phyloP scores from a whole-genome alignment of 2,113 vertebrate species.

The Nyctereutes procyonoides region DNA sequence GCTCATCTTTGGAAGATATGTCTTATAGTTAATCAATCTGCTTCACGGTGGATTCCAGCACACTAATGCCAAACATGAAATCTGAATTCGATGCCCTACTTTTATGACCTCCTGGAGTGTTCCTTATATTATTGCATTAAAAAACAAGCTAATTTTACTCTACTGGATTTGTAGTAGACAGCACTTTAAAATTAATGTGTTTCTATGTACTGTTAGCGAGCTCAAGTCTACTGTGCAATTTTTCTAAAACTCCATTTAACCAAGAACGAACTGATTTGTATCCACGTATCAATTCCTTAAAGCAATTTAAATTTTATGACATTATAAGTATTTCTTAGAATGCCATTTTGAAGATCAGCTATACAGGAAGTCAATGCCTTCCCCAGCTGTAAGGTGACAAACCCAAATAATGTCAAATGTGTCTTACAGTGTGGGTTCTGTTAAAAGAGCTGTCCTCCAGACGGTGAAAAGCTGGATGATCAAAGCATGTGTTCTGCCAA shows the following conservation, averaged over 20 bases:
- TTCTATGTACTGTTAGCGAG: constrained; percentile 35
- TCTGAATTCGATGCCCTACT: background rate
- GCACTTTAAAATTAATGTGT: constrained; percentile 11
- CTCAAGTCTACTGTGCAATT: constrained; percentile 42
- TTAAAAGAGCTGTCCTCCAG: constrained; percentile 8
- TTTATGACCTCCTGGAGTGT: background rate
- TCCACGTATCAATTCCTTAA: constrained; percentile 34
- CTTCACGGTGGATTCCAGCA: background rate
- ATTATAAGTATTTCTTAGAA: constrained; percentile 61
- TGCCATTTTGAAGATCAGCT: constrained; percentile 50
- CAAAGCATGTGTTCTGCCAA: constrained; percentile 41
- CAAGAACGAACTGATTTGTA: constrained; percentile 34
- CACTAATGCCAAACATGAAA: background rate
- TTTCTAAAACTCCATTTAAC: constrained; percentile 29
- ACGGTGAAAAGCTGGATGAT: constrained; percentile 30
- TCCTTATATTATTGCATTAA: background rate
- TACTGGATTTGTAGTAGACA: background rate
- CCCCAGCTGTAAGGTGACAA: constrained; percentile 28
- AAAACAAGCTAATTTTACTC: constrained; percentile 23
- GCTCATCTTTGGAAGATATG: background rate
- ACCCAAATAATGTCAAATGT: constrained; percentile 38
- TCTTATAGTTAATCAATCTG: background rate
- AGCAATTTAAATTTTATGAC: constrained; percentile 24
- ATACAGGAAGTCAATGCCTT: constrained; percentile 31
- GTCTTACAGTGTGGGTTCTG: constrained; percentile 26